Evolutionary conservation across 2,113 vertebrate genomes (phyloP).

Genomic region (Cheirogaleus medius): DNA sequence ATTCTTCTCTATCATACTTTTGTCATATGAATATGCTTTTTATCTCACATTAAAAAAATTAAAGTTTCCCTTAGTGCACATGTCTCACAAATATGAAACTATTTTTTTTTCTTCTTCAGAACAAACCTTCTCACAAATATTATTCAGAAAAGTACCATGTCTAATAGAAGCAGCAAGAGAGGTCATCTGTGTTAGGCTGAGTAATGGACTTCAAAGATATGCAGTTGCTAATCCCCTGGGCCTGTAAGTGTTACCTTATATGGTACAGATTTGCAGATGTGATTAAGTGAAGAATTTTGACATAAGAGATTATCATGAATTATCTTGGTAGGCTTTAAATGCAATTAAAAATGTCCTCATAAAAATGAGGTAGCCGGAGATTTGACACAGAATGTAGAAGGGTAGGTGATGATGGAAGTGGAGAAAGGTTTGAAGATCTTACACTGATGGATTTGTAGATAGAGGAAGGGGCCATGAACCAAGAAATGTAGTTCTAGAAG

Average conservation of each 20-base stretch:
- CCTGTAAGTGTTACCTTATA: not conserved
- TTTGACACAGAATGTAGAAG: not conserved
- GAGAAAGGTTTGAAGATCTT: not conserved
- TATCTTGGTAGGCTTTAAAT: not conserved
- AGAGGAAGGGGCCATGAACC: rapidly evolving
- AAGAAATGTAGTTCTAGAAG: not conserved
- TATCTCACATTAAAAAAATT: not conserved
- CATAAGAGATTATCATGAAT: not conserved
- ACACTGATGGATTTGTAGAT: not conserved
- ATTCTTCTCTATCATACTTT: not conserved
- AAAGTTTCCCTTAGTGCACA: not conserved
- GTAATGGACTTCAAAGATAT: not conserved
- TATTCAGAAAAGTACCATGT: not conserved
- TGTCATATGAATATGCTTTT: not conserved
- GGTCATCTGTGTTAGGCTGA: not conserved
- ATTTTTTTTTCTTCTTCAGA: not conserved
- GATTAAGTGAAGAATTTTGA: not conserved
- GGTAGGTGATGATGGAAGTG: not conserved
- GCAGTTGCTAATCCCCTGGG: not conserved
- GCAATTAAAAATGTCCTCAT: not conserved
- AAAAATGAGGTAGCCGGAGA: not conserved
- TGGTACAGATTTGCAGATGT: too few species aligned
- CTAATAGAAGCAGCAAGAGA: not conserved
- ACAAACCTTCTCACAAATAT: not conserved
- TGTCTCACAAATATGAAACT: not conserved